Evolutionary conservation across 1,140 invertebrate genomes (phyloP).

Genomic region (Idris sp.): DNA sequence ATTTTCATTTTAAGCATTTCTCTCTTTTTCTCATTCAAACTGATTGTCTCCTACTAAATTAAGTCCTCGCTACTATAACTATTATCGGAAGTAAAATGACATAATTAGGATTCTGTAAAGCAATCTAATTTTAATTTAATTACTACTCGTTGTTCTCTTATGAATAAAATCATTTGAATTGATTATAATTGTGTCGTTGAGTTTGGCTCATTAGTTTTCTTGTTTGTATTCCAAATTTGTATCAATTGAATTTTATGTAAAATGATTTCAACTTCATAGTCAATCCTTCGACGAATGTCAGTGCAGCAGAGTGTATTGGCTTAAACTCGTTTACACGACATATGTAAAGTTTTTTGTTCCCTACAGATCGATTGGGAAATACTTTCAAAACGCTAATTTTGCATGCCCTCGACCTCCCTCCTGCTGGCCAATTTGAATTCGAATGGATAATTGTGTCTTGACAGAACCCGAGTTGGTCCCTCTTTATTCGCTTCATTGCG

Average conservation of each 20-base stretch:
- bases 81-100: too few relatives aligned
- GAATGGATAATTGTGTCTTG: conserved; percentile 55
- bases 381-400: conserved; percentile 58
- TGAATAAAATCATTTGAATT: too few relatives aligned
- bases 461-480: conserved; percentile 3
- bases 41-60: conserved; percentile 6
- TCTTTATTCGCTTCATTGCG: conserved; percentile 27
- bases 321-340: conserved; percentile 23
- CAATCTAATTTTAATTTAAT: too few relatives aligned
- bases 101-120: too few relatives aligned
- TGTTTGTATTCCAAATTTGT: too few relatives aligned
- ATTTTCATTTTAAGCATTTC: conserved; percentile 11
- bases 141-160: too few relatives aligned
- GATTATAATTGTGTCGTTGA: too few relatives aligned
- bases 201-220: too few relatives aligned
- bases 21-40: neutral
- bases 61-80: conserved; percentile 2
- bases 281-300: too few relatives aligned
- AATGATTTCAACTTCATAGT: too few relatives aligned
- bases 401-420: neutral
- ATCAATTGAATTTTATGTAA: too few relatives aligned
- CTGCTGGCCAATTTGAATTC: conserved; percentile 40
- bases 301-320: too few relatives aligned
- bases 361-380: conserved; percentile 19
- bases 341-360: conserved; percentile 33